Percentiles rank a stretch among this genome's conserved stretches.
phyloP scores from a whole-genome alignment of 2,888 invertebrate genomes.

The Ferrisia virgata region DNA sequence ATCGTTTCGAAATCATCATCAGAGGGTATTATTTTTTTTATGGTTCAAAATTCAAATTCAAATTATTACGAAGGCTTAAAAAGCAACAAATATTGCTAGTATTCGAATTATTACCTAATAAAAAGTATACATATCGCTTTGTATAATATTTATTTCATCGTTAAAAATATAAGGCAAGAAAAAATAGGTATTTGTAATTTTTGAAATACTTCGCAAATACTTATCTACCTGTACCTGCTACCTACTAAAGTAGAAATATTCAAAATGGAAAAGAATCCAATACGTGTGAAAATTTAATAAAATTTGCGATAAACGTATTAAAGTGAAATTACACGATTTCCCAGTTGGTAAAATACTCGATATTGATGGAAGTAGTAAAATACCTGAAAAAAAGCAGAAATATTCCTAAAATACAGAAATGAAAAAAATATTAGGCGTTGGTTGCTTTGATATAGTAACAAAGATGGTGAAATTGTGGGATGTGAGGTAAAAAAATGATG shows the following conservation, averaged over 20 bases:
- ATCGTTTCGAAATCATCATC: background rate
- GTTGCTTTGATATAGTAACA: conserved; percentile 11
- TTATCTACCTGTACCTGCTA: too few relatives aligned
- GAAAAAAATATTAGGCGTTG: conserved; percentile 18
- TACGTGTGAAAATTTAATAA: conserved; percentile 26
- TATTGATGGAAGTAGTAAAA: background rate
- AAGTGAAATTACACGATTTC: conserved; percentile 17
- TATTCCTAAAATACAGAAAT: too few relatives aligned
- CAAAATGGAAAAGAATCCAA: background rate
- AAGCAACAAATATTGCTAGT: background rate
- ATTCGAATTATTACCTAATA: background rate
- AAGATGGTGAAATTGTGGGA: background rate
- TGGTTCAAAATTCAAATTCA: background rate
- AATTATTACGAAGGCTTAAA: too few relatives aligned
- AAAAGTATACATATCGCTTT: background rate
- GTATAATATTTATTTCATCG: background rate
- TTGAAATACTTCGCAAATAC: background rate
- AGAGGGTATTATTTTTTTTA: background rate
- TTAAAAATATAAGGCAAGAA: background rate
- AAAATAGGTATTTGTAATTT: background rate
- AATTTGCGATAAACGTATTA: background rate
- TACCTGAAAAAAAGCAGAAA: background rate
- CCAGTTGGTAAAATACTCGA: background rate
- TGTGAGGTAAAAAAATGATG: background rate
- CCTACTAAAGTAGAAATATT: background rate